Conservation (phyloP, 2,797 vertebrate species). For the Hypotaenidia okinawae region DNA sequence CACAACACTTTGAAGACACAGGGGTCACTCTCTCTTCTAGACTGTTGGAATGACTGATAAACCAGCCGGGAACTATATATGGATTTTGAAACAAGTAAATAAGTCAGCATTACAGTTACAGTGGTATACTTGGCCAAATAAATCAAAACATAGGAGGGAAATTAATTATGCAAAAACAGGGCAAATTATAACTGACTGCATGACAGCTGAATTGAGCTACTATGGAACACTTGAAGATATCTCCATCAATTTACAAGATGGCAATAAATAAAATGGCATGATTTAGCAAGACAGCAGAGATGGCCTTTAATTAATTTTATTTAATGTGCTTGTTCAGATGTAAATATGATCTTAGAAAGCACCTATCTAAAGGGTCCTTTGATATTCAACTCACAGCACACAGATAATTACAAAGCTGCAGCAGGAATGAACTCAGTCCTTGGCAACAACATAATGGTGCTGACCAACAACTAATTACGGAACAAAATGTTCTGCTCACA, state of each 20-base stretch:
- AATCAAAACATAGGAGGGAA: background rate
- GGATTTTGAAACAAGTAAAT: constrained; percentile 16
- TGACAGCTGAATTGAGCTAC: background rate
- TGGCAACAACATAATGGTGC: background rate
- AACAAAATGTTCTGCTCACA: background rate
- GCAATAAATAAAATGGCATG: background rate
- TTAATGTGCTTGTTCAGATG: background rate
- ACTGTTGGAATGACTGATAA: constrained; percentile 3
- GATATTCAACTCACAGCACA: background rate
- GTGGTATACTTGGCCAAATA: background rate
- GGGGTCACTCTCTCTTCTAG: background rate
- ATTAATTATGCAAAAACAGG: background rate
- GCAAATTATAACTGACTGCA: background rate
- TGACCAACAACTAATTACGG: background rate
- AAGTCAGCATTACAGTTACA: background rate
- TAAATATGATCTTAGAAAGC: background rate
- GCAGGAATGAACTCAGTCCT: background rate
- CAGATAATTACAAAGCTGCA: background rate
- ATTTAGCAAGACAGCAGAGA: background rate
- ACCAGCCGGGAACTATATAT: background rate
- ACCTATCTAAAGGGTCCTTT: background rate
- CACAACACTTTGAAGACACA: background rate
- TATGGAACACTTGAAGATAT: background rate
- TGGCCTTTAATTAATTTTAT: background rate
- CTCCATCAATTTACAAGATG: background rate